phyloP scores from a whole-genome alignment of 2,888 invertebrate species.

The Chelonus formosanus region DNA sequence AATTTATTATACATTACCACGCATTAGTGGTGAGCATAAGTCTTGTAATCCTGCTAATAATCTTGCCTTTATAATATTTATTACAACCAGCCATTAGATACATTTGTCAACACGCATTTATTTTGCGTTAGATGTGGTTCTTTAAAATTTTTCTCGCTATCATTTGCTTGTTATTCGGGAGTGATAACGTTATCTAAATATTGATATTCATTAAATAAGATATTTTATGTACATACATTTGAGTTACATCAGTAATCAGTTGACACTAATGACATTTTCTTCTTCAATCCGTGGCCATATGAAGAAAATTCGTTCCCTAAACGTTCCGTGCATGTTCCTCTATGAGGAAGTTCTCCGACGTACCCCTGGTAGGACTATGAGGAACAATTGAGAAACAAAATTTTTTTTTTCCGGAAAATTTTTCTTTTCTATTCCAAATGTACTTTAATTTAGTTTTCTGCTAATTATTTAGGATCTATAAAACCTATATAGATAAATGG shows the following conservation, averaged over 20 bases:
- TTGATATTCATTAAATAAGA: slow-evolving; percentile 32
- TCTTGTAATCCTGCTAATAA: slow-evolving; percentile 7
- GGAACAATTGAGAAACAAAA: too few relatives aligned
- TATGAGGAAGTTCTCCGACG: too few relatives aligned
- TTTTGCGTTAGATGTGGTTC: neutral
- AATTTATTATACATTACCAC: slow-evolving; percentile 30
- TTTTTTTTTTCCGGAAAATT: too few relatives aligned
- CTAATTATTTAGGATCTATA: too few relatives aligned
- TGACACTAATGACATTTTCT: slow-evolving; percentile 30
- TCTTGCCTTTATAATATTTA: slow-evolving; percentile 23
- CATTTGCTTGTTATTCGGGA: neutral
- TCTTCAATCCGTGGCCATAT: too few relatives aligned
- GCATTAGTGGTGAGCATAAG: neutral
- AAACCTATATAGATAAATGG: too few relatives aligned
- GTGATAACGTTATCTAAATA: slow-evolving; percentile 18
- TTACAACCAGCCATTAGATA: slow-evolving; percentile 11
- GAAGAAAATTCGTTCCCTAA: too few relatives aligned
- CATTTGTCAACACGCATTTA: slow-evolving; percentile 5
- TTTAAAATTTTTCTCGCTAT: slow-evolving; percentile 23
- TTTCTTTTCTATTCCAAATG: too few relatives aligned
- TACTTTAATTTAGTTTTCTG: too few relatives aligned
- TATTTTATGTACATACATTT: slow-evolving; percentile 34
- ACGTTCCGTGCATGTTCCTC: too few relatives aligned
- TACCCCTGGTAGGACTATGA: too few relatives aligned
- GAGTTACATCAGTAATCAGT: slow-evolving; percentile 30